Evolutionary conservation across 2,888 invertebrate species (phyloP).

Genomic region (Lasioglossum oenotherae): DNA sequence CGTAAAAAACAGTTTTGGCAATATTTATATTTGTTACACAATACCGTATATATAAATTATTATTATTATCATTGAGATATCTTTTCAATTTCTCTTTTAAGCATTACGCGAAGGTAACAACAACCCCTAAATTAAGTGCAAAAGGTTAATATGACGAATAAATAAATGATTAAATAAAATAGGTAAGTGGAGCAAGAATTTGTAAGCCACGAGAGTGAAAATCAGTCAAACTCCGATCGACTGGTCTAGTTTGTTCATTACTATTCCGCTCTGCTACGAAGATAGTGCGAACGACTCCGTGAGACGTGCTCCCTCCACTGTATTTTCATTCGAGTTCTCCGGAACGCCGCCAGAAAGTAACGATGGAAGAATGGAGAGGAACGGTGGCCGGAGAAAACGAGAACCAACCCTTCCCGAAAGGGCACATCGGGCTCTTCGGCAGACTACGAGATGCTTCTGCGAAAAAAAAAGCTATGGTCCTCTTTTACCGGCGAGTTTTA

Average conservation of each 20-base stretch:
- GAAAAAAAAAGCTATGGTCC: neutral
- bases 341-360: slow-evolving; percentile 33
- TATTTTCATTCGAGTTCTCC: slow-evolving; percentile 46
- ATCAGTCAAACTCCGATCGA: slow-evolving; percentile 22
- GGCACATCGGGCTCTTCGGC: slow-evolving; percentile 27
- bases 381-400: slow-evolving; percentile 23
- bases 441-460: slow-evolving; percentile 21
- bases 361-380: slow-evolving; percentile 42
- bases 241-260: slow-evolving; percentile 35
- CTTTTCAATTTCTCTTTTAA: no score
- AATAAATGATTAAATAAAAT: neutral
- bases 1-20: neutral
- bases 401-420: slow-evolving; percentile 25
- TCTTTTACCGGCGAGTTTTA: neutral
- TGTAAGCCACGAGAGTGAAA: neutral
- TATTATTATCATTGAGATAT: no score
- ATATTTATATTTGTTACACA: neutral
- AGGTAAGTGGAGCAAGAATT: neutral
- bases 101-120: neutral
- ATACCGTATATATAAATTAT: neutral
- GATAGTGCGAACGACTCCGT: slow-evolving; percentile 58
- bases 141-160: neutral
- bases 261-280: slow-evolving; percentile 51
- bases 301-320: slow-evolving; percentile 53
- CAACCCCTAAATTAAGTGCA: neutral